phyloP scores from a whole-genome alignment of 2,888 invertebrate genomes.

The Dasypogon diadema region DNA sequence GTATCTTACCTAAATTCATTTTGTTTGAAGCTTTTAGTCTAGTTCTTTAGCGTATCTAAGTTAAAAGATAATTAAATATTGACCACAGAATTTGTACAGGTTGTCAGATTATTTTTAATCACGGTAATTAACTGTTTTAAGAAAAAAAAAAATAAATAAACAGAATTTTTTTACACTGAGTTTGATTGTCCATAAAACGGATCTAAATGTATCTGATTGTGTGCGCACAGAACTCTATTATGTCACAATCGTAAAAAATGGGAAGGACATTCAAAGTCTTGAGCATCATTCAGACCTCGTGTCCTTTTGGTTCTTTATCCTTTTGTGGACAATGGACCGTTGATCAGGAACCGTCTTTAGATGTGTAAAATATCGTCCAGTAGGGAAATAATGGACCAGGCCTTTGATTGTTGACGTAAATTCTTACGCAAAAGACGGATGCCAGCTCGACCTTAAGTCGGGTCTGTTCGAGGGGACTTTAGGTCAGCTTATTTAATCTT shows the following conservation, averaged over 20 bases:
- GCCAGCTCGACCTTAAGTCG: neutral
- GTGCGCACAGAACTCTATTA: conserved; percentile 8
- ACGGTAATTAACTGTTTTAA: too few species aligned
- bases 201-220: conserved; percentile 42
- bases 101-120: too few species aligned
- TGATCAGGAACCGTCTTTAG: conserved; percentile 5
- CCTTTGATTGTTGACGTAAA: conserved; percentile 32
- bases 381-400: conserved; percentile 31
- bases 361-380: conserved; percentile 41
- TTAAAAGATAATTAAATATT: too few species aligned
- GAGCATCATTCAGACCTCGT: conserved; percentile 33
- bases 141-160: too few species aligned
- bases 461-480: conserved; percentile 38
- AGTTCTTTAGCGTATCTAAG: too few species aligned
- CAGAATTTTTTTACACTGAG: too few species aligned
- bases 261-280: neutral
- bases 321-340: conserved; percentile 3
- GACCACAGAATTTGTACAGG: too few species aligned
- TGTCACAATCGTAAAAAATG: neutral
- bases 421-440: conserved; percentile 26
- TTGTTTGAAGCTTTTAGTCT: too few species aligned
- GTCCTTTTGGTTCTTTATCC: conserved; percentile 21
- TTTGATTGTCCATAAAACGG: conserved; percentile 38
- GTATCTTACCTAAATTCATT: too few species aligned
- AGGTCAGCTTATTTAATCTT: conserved; percentile 36